These are phyloP conservation scores for Austrolebias charrua DNA, from an alignment of 2,797 vertebrate species.

Conservation along the genomic window DNA sequence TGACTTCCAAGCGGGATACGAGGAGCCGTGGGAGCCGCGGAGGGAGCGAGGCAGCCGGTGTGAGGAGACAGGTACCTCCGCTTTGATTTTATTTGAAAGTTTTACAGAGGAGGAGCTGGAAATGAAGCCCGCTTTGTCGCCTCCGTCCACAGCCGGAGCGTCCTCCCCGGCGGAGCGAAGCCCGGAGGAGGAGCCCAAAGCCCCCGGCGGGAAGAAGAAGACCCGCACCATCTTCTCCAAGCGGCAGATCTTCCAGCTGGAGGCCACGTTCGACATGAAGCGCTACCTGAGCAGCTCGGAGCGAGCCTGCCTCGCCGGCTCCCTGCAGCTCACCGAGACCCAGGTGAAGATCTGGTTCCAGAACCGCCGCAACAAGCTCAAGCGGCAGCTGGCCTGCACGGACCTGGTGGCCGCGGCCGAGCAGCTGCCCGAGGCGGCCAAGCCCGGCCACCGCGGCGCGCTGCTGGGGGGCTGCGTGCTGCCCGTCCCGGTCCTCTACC, in stretches of 20 bases:
- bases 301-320: slow-evolving; percentile 83
- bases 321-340: slow-evolving; percentile 83
- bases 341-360: slow-evolving; percentile 86
- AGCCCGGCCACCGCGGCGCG: slow-evolving; percentile 69
- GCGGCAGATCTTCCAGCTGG: slow-evolving; percentile 84
- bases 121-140: not conserved
- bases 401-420: slow-evolving; percentile 62
- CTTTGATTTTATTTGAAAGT: not conserved
- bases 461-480: slow-evolving; percentile 81
- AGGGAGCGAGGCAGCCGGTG: slow-evolving; percentile 35
- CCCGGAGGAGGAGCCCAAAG: slow-evolving; percentile 64
- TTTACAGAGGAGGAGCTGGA: not conserved
- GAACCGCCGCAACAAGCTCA: slow-evolving; percentile 84
- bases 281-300: slow-evolving; percentile 87
- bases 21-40: slow-evolving; percentile 58
- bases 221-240: slow-evolving; percentile 89
- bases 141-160: slow-evolving; percentile 55
- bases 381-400: slow-evolving; percentile 78
- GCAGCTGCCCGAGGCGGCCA: slow-evolving; percentile 63
- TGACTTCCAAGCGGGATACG: slow-evolving; percentile 40
- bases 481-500: slow-evolving; percentile 83
- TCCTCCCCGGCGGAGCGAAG: slow-evolving; percentile 49
- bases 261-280: slow-evolving; percentile 84
- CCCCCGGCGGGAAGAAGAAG: slow-evolving; percentile 77
- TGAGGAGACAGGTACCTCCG: slow-evolving; percentile 54